Evolutionary conservation across 2,797 vertebrate genomes (phyloP), one percentile per base, ranked within the genome.

Genomic region (Lacerta bilineata): DNA sequence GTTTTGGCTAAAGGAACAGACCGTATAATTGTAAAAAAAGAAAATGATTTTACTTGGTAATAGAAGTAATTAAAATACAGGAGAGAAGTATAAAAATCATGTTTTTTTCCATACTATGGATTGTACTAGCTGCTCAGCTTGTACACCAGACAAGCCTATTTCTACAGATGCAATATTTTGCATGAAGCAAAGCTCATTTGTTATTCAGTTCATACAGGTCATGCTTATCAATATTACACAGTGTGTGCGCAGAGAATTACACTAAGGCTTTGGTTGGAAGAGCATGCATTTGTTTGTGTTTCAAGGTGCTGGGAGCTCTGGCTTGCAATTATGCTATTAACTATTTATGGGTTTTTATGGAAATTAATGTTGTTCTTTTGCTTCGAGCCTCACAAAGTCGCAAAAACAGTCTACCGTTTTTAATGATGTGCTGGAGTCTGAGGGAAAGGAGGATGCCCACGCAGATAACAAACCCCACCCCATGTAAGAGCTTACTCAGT

Each of bases 351-450:
- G 23, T 15, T 83, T 72, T 78, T 74, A 91, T 85, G 86, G 55
- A 90, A 89, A 94, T 89, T 85, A 13, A 61, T 84, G 69, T 92
- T 50, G 84, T 91, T 88, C 33, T 87, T 74, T 59, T 74, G 69
- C 64, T 85, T n/a, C 77, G 13, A n/a, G 43, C 83, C 72, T 90
- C 36, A 27, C 82, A 85, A 80, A 91, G 68, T 85, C 75, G 66
- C 2, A 72, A 17, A 39, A 71, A 23, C 29, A 4, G 5, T 85
- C 71, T 92, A 29, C 82, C 33, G 83, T 89, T 33, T 82, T 69
- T 15, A 61, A 87, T 81, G 86, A 89, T 87, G 83, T 33, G n/a
- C 61, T 89, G 27, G 50, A 79, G 33, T 77, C 87, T 89, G 25
- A 59, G 43, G 29, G 10, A 29, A 50, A 29, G 27, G 33, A 10